These are phyloP conservation scores for Macrocentrus cingulum DNA, from an alignment of 1,140 invertebrate species.

Conservation along the genomic window DNA sequence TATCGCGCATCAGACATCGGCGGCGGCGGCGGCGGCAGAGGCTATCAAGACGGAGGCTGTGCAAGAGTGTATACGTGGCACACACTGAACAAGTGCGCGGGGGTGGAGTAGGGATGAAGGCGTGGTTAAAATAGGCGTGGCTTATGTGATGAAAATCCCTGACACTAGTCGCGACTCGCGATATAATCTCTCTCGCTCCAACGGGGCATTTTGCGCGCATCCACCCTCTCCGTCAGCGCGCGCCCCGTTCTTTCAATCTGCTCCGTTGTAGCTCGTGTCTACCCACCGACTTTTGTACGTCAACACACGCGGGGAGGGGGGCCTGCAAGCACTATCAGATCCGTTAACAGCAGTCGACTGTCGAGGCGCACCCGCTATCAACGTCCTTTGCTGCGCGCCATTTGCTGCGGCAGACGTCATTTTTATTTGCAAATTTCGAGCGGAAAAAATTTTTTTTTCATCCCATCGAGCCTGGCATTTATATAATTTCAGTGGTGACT, in stretches of 20 bases:
- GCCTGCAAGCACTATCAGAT: slow-evolving; percentile 44
- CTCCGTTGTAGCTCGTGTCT: slow-evolving; percentile 21
- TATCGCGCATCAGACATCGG: too few species aligned
- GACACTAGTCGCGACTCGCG: not conserved
- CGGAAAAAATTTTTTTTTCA: too few species aligned
- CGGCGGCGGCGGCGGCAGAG: too few species aligned
- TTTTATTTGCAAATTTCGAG: too few species aligned
- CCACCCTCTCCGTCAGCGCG: not conserved
- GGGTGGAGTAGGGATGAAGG: slow-evolving; percentile 13
- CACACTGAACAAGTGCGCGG: not conserved
- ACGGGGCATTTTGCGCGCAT: not conserved
- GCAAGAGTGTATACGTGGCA: not conserved
- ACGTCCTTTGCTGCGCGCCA: slow-evolving; percentile 39
- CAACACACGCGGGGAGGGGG: slow-evolving; percentile 35
- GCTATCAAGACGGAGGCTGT: too few species aligned
- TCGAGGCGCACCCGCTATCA: slow-evolving; percentile 45
- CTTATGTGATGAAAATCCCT: slow-evolving; percentile 15
- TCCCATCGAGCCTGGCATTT: too few species aligned
- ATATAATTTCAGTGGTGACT: too few species aligned
- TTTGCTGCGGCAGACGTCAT: not conserved
- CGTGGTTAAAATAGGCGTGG: slow-evolving; percentile 14
- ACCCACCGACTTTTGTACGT: slow-evolving; percentile 39
- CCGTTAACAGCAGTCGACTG: slow-evolving; percentile 53
- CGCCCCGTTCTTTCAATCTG: slow-evolving; percentile 19
- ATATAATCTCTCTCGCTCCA: not conserved